Percentiles rank a stretch among this genome's conserved stretches.
Conservation (phyloP, 2,113 vertebrate species). For the Crotalus viridis region DNA sequence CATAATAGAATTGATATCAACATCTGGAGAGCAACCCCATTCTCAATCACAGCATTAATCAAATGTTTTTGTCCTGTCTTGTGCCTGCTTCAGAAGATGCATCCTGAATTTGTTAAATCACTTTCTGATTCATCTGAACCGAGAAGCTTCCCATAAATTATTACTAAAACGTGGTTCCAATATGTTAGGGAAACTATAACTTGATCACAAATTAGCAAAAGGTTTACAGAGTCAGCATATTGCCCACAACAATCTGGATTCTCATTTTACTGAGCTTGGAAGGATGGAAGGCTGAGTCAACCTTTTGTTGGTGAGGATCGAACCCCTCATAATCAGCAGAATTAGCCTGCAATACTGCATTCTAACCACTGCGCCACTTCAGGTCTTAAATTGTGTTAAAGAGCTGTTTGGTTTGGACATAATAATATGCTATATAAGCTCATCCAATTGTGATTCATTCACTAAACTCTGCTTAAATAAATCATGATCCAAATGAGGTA, state of each 20-base stretch:
- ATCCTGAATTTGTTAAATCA: not conserved
- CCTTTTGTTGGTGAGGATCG: not conserved
- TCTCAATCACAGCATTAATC: not conserved
- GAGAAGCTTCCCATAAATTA: not conserved
- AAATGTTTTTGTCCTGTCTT: not conserved
- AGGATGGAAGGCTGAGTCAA: not conserved
- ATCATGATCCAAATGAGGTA: not conserved
- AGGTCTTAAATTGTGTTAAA: not conserved
- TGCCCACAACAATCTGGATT: not conserved
- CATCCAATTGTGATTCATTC: not conserved
- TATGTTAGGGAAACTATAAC: not conserved
- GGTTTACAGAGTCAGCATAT: not conserved
- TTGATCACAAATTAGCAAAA: not conserved
- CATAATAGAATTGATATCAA: not conserved
- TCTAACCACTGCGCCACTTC: not conserved
- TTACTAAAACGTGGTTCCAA: not conserved
- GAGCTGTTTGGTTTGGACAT: not conserved
- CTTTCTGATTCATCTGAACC: not conserved
- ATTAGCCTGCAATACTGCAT: not conserved
- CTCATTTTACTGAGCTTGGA: not conserved
- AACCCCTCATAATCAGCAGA: not conserved
- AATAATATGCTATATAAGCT: not conserved
- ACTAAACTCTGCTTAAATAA: not conserved
- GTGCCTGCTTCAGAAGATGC: not conserved
- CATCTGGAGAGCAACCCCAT: not conserved